phyloP scores from a whole-genome alignment of 92 coral and sea anemone genomes.

The Nematostella vectensis region DNA sequence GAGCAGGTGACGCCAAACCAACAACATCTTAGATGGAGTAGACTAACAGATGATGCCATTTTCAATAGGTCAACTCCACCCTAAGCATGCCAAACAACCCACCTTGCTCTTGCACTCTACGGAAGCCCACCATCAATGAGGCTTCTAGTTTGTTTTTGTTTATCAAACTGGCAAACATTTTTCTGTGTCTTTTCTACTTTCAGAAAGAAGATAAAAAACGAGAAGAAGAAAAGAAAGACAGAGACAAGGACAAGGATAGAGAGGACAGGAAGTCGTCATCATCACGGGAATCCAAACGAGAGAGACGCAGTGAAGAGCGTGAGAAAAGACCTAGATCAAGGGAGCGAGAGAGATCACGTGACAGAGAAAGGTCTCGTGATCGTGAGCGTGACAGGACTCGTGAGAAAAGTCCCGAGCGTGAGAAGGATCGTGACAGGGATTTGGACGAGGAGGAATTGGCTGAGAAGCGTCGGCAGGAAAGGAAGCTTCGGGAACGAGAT shows the following conservation, averaged over 20 bases:
- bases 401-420: conserved; percentile 34
- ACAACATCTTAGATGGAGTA: no score
- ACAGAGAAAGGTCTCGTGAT: conserved; percentile 40
- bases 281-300: conserved; percentile 30
- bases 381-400: conserved; percentile 39
- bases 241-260: conserved; percentile 25
- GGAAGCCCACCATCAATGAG: no score
- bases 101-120: no score
- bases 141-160: no score
- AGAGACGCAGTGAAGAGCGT: conserved; percentile 36
- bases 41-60: no score
- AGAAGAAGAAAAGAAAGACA: conserved; percentile 29
- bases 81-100: no score
- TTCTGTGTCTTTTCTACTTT: background rate
- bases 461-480: conserved; percentile 80
- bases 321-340: conserved; percentile 48
- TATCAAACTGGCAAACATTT: background rate
- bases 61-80: no score
- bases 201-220: conserved; percentile 11
- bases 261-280: conserved; percentile 17
- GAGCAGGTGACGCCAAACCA: background rate
- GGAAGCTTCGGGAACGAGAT: conserved; percentile 77
- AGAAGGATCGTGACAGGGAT: conserved; percentile 66
- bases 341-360: conserved; percentile 66
- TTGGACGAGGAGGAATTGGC: conserved; percentile 77